Evolutionary conservation across 2,797 vertebrate genomes (phyloP), one percentile per base, ranked within the genome.

Genomic region (Sebastes paucispinis): DNA sequence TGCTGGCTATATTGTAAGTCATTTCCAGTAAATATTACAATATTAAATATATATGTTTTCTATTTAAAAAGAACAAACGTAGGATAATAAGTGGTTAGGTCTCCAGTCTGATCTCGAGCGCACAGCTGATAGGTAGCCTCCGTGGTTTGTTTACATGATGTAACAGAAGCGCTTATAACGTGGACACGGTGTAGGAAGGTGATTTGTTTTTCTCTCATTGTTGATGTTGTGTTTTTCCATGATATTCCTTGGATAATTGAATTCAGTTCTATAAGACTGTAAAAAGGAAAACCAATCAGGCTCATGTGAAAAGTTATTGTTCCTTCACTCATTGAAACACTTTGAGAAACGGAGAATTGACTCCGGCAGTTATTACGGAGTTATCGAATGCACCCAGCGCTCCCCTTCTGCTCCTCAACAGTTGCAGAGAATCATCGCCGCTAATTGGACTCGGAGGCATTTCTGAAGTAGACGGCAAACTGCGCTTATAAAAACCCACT

Each of bases 381-480:
- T 83, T 83, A 87, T 87, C 18, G 13, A 77, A 78, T 79, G 81
- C 80, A 72, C 70, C 80, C 85, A 47, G 72, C 7, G 22, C 66
- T 54, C 62, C 72, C 68, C 24, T 24, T 58, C 66, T 83, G 81
- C 79, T 82, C 74, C 78, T 83, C 85, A 34, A 31, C 87, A 60
- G 73, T 43, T 77, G 66, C 87, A 67, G 81, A 83, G 86, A 88
- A 85, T 93, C 83, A 94, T 93, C 84, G 66, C 7, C 50, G 81
- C 85, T 94, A 93, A 94, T 94, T 93, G 90, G 91, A 84, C 92
- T 92, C 88, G 0, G 81, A 88, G 88, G 91, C 79, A 90, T 94
- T 88, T 84, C 52, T 75, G 77, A 69, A 82, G 77, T 9, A 74
- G 78, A 75, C 73, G 43, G 69, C 71, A 84, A 80, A 82, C 84